Evolutionary conservation across 1,140 invertebrate genomes (phyloP).

Genomic region (Pemphigus obesinymphae): DNA sequence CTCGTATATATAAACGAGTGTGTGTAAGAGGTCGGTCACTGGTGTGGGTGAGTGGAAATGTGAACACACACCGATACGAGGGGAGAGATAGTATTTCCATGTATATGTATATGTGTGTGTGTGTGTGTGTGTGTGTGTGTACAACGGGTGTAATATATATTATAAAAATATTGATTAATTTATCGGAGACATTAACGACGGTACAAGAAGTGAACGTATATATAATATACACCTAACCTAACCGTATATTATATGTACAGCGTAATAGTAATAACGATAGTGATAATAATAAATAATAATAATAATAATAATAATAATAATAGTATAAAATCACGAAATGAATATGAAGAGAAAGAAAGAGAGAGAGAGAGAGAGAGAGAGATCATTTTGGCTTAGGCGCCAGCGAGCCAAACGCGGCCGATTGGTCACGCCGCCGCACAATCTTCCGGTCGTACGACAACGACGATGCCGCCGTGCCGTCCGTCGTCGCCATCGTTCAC

Average conservation of each 20-base stretch:
- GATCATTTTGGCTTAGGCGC: neutral
- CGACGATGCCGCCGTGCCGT: too few species aligned
- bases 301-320: too few species aligned
- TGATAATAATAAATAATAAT: too few species aligned
- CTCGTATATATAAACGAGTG: too few species aligned
- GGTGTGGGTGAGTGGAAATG: too few species aligned
- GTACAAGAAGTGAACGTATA: conserved; percentile 2
- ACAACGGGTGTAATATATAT: neutral
- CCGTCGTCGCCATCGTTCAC: neutral
- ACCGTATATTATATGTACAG: neutral
- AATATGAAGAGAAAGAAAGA: too few species aligned
- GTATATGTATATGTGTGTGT: too few species aligned
- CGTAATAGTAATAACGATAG: neutral
- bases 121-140: neutral
- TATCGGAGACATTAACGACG: conserved; percentile 25
- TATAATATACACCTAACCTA: neutral
- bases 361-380: too few species aligned
- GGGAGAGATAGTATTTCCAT: too few species aligned
- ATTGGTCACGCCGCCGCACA: conserved; percentile 15
- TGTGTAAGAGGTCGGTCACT: too few species aligned
- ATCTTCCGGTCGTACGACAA: conserved; percentile 18
- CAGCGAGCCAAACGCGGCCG: conserved; percentile 24
- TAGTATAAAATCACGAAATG: neutral
- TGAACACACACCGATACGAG: too few species aligned
- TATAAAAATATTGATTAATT: conserved; percentile 14